Evolutionary conservation across 1,140 invertebrate species (phyloP), one percentile per base, ranked within the genome.

Genomic region (Mercenaria mercenaria): DNA sequence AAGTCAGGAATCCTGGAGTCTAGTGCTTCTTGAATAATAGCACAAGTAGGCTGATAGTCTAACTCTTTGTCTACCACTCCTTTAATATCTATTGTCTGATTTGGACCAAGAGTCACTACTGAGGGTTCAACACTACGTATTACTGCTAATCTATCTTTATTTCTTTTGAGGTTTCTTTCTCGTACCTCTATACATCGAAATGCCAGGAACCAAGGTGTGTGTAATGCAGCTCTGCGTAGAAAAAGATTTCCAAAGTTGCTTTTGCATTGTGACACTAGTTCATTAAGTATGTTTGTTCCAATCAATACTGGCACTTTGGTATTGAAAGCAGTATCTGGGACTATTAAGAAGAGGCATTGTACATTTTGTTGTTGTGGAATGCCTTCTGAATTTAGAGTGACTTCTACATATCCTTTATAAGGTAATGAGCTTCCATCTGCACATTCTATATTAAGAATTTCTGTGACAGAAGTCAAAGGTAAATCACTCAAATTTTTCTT

Each of bases 261-360:
- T 52, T 37, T 72, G 32, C 82, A 85, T 32, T 20, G 3, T 56
- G n/a, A 15, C 74, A 87, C 18, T 10, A 77, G 41, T 47, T 26
- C 72, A 37, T 11, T 59, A n/a, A 87, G 52, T 13, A 87, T 47
- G 56, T 87, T 87, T 32, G 85, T 87, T 69, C 64, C 39, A 15
- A 74, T 11, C 10, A 85, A 13, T 23, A 85, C 50, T 11, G 83
- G 83, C 11, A 50, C 43, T 8, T 72, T 74, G 13, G 15, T 10
- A 23, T n/a, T 26, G 61, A 6, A 64, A 64, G 61, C 61, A 10
- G 61, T 64, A 10, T 64, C 6, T 10, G n/a, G 10, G 32, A 32
- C 6, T 6, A 64, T 23, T 10, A 64, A 23, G 20, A 6, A 64
- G 4, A n/a, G 20, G 20, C n/a, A n/a, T 8, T 8, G 4, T 6